A percentile compares a stretch with the other conserved stretches of the same genome.
phyloP scores from a whole-genome alignment of 2,113 vertebrate genomes.

The Lophotis ruficrista region DNA sequence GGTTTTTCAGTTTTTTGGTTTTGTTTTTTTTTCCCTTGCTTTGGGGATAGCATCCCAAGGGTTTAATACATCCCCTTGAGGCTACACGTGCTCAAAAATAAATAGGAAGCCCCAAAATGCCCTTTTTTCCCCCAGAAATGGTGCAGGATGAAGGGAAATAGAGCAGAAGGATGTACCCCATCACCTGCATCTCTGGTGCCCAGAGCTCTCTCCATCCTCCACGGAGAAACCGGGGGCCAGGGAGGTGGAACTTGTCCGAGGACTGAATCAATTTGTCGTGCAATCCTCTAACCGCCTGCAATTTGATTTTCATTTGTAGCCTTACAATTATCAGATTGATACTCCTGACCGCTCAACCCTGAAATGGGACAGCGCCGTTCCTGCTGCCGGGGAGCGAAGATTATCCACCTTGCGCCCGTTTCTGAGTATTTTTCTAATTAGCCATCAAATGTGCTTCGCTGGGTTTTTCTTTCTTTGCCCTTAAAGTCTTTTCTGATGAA shows the following conservation, averaged over 20 bases:
- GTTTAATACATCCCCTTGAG: neutral
- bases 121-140: fast-evolving
- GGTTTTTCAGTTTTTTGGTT: too few relatives aligned
- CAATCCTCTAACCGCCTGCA: neutral
- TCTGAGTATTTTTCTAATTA: constrained; percentile 25
- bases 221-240: fast-evolving
- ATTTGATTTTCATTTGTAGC: constrained; percentile 46
- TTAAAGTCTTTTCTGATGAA: neutral
- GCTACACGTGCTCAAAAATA: neutral
- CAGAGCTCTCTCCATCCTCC: fast-evolving
- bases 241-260: neutral
- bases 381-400: neutral
- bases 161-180: neutral
- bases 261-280: constrained; percentile 25
- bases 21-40: neutral
- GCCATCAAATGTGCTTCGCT: neutral
- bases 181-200: neutral
- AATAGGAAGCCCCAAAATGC: neutral
- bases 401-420: neutral
- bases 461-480: neutral
- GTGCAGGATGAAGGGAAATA: neutral
- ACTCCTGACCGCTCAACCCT: constrained; percentile 35
- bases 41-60: fast-evolving
- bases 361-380: constrained; percentile 6
- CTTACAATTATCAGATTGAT: constrained; percentile 41